These are phyloP conservation scores for Aurelia sp. DNA, from an alignment of 30 jellyfish, hydroid and myxozoan species.

Conservation along the genomic window DNA sequence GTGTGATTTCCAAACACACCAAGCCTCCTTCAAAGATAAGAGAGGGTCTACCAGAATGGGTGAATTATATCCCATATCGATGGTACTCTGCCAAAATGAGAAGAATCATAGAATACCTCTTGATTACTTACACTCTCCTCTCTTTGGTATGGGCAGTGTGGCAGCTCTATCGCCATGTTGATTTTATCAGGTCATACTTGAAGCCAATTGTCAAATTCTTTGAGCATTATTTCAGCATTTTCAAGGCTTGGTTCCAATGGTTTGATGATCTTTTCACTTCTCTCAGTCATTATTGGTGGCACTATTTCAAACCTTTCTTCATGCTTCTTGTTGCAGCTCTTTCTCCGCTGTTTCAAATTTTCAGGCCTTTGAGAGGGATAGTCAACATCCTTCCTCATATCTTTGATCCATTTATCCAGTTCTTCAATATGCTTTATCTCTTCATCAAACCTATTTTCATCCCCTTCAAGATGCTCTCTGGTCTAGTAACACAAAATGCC, in stretches of 20 bases:
- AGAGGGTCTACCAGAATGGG: constrained; percentile 99
- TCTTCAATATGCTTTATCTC: constrained; percentile 52
- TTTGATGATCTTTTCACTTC: constrained; percentile 67
- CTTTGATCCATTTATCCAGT: constrained; percentile 77
- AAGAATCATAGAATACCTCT: constrained; percentile 70
- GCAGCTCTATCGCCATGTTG: constrained; percentile 98
- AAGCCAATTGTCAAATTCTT: constrained; percentile 75
- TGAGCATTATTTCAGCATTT: constrained; percentile 73
- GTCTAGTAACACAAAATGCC: constrained; percentile 9
- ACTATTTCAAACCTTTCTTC: constrained; percentile 84
- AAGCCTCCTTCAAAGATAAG: constrained; percentile 72
- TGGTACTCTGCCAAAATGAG: constrained; percentile 95
- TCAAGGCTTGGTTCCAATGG: constrained; percentile 91
- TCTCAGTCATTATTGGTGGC: constrained; percentile 92
- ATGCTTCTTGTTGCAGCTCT: constrained; percentile 77
- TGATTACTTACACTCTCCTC: constrained; percentile 78
- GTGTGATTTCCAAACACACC: constrained; percentile 38
- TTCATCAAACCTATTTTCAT: constrained; percentile 74
- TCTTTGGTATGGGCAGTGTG: constrained; percentile 96
- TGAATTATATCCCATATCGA: constrained; percentile 92
- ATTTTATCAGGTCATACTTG: constrained; percentile 79
- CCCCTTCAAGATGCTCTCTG: constrained; percentile 59
- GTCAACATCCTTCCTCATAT: constrained; percentile 69
- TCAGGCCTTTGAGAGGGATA: constrained; percentile 86
- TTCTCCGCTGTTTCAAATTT: constrained; percentile 64